Conservation (phyloP, 2,888 invertebrate genomes). For the Labia minor region DNA sequence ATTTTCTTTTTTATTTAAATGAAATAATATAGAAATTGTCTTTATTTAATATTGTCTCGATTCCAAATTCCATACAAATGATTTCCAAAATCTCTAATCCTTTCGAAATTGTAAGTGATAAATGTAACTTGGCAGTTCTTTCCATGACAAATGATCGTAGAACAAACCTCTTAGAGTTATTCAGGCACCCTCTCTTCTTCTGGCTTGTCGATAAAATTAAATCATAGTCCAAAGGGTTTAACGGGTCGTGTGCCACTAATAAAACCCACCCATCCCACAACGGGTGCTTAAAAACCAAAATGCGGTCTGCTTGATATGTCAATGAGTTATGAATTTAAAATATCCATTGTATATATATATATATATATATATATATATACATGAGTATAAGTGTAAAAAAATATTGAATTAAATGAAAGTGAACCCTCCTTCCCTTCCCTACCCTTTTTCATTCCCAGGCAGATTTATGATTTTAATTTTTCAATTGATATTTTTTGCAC, state of each 20-base stretch:
- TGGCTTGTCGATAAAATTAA: neutral
- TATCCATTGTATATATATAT: no score
- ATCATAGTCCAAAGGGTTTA: neutral
- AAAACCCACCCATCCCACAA: neutral
- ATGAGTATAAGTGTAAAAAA: no score
- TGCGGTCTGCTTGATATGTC: neutral
- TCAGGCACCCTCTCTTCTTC: neutral
- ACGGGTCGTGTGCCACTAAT: neutral
- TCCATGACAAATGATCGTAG: no score
- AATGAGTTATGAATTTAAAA: neutral
- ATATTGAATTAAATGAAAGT: neutral
- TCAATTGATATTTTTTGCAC: neutral
- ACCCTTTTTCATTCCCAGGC: neutral
- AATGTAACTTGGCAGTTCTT: no score
- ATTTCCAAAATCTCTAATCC: no score
- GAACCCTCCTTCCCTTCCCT: neutral
- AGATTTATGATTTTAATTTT: neutral
- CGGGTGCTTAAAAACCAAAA: neutral
- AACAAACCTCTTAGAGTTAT: neutral
- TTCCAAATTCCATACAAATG: no score
- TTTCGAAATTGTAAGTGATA: no score
- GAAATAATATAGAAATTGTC: no score
- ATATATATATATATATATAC: no score
- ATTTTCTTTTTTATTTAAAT: no score
- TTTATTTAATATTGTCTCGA: no score